phyloP scores from a whole-genome alignment of 2,888 invertebrate species.

The Drosophila vallismaia region DNA sequence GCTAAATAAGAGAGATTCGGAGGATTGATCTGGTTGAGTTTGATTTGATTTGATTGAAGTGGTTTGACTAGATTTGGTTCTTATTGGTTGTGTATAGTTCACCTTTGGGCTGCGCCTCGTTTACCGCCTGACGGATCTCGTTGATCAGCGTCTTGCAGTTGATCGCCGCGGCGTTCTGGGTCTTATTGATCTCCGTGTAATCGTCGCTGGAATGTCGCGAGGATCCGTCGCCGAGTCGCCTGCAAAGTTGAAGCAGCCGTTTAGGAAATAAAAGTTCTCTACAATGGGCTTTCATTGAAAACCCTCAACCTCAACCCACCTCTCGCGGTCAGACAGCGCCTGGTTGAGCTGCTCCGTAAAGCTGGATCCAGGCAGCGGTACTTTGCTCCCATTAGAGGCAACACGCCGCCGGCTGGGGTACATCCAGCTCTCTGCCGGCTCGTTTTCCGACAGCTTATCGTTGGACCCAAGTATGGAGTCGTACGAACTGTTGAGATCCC shows the following conservation, averaged over 20 bases:
- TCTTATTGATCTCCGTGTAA: slow-evolving; percentile 86
- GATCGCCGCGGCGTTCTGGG: slow-evolving; percentile 88
- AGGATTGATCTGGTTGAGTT: slow-evolving; percentile 41
- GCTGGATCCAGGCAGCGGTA: slow-evolving; percentile 89
- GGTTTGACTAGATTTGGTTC: slow-evolving; percentile 20
- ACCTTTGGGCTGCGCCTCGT: slow-evolving; percentile 95
- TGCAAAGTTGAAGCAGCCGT: slow-evolving; percentile 57
- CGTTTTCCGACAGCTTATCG: slow-evolving; percentile 83
- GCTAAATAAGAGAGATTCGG: slow-evolving; percentile 18
- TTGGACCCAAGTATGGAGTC: slow-evolving; percentile 84
- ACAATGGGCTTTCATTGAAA: background rate
- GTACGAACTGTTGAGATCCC: slow-evolving; percentile 84
- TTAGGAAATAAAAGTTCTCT: slow-evolving; percentile 42
- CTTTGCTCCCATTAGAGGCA: slow-evolving; percentile 82
- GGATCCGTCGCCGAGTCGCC: slow-evolving; percentile 84
- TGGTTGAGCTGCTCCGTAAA: slow-evolving; percentile 94
- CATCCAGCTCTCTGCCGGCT: slow-evolving; percentile 84
- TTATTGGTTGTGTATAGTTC: slow-evolving; percentile 64
- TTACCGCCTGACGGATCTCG: slow-evolving; percentile 94
- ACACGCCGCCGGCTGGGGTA: slow-evolving; percentile 83
- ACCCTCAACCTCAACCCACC: slow-evolving; percentile 83
- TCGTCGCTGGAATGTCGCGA: slow-evolving; percentile 87
- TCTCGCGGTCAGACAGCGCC: slow-evolving; percentile 93
- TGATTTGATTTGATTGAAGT: slow-evolving; percentile 21
- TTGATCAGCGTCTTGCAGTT: slow-evolving; percentile 93